Base-by-base conservation (phyloP, 2,113 vertebrate genomes). In the Psilopogon haemacephalus region DNA sequence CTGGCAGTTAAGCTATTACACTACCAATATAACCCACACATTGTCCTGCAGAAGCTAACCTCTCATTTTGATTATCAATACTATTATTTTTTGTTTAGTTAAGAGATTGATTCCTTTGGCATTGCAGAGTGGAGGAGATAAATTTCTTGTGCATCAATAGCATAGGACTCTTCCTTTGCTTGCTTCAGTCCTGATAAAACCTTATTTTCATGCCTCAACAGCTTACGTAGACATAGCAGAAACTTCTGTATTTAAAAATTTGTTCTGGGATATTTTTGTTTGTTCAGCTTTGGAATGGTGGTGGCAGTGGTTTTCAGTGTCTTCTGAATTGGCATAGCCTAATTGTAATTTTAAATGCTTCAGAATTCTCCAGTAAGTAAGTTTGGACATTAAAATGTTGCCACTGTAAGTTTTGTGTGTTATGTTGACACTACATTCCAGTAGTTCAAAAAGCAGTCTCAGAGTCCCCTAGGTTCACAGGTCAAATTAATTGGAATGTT, bases 81-180 rank as follows among this genome's bases (percentile, higher is more conserved):
- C 72, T 0, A 0, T 73, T 85, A 78, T 97, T 97, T 59, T 93
- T 95, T 55, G 95, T 97, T 97, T 89, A 93, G 89, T 97, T 95
- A 94, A 96, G 88, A 89, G 84, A 97, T 97, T 97, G 96, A 97
- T 97, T 97, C 70, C 91, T 97, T 95, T 94, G 93, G 88, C 91
- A 73, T 89, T 94, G 83, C 30, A 68, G 85, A 95, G 83, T 94
- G 75, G 83, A 95, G 97, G 72, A 97, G 97, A 97, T 95, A 97
- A 96, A 95, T 72, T 95, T 89, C 65, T 92, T 78, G 38, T 28
- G 68, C 84, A 96, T 98, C 95, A 94, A 95, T 97, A 94, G 55
- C 30, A 35, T 15, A 37, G 65, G 24, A 69, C 24, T 78, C 38
- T 93, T 84, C 85, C 59, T 78, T 79, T 33, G 42, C 81, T 67